A percentile compares a stretch with the other conserved stretches of the same genome.
phyloP scores from a whole-genome alignment of 2,888 invertebrate species.

The Daptonema setosum region DNA sequence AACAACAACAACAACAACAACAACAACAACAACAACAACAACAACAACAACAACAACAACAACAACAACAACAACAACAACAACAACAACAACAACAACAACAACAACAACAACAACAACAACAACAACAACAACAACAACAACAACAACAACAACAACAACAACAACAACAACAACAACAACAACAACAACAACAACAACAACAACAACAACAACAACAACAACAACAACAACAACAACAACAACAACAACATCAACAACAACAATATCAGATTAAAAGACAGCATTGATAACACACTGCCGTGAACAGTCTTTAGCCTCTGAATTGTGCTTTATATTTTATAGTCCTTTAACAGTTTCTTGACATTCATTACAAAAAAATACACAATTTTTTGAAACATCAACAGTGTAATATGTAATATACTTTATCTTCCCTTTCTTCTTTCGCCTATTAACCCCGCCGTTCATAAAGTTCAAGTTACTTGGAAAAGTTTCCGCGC shows the following conservation, averaged over 20 bases:
- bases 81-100: constrained; percentile 3
- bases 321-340: too few relatives aligned
- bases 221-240: constrained; percentile 3
- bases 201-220: constrained; percentile 3
- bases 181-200: constrained; percentile 3
- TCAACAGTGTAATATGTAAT: too few relatives aligned
- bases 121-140: constrained; percentile 3
- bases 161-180: constrained; percentile 3
- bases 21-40: background rate
- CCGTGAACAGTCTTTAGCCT: too few relatives aligned
- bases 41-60: constrained; percentile 1
- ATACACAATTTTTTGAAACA: too few relatives aligned
- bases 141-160: constrained; percentile 3
- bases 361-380: too few relatives aligned
- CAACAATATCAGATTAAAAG: too few relatives aligned
- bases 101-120: constrained; percentile 3
- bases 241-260: constrained; percentile 2
- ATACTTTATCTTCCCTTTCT: too few relatives aligned
- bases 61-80: constrained; percentile 3
- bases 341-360: too few relatives aligned
- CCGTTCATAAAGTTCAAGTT: too few relatives aligned
- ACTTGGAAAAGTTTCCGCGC: too few relatives aligned
- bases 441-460: too few relatives aligned
- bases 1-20: background rate
- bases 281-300: too few relatives aligned